Evolutionary conservation across 1,140 invertebrate genomes (phyloP), one percentile per base, ranked within the genome.

Genomic region (Bombus superbus): DNA sequence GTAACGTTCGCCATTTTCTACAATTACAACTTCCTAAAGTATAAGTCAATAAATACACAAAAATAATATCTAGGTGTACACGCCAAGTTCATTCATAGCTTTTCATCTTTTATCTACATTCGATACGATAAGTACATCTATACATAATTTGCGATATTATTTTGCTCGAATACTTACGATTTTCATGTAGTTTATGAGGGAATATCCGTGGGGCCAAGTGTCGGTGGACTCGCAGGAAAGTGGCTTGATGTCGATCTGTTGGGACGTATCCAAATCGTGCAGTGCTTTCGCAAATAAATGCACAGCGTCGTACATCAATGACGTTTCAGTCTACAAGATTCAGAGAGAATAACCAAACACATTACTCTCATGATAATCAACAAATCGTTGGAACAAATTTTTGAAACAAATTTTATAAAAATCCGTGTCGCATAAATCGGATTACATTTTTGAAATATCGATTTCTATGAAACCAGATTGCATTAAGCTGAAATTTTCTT

Each of bases 111-210:
- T 53, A 53, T 53, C 18, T 53, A 22, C 47, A 53, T 53, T 53
- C 18, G 22, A 53, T 53, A 53, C 47, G 18, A 53, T 22, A 1
- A 53, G 6, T 22, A 53, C 18, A 22, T 53, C 47, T 22, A 53
- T 22, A 53, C 4, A 38, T 15, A 15, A 15, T 15, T 32, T 22
- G 1, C 5, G 22, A 38, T 25, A 35, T 35, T 13, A 18, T 8
- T 13, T 8, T 13, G 10, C 10, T 11, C 5, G 28, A 15, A 38
- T 38, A 96, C 97, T 97, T 95, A 99, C 98, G 91, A 99, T 98
- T 96, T 98, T 99, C 98, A 99, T 99, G 93, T 99, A 99, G 96
- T 99, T 99, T 83, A 99, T 98, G 42, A 99, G 96, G 88, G 98
- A 98, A 94, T 98, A 98, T 77, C 99, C 99, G 92, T 99, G 98